Percentiles rank a stretch among this genome's conserved stretches.
phyloP scores from a whole-genome alignment of 2,113 vertebrate species.

The Rhinolophus sinicus region DNA sequence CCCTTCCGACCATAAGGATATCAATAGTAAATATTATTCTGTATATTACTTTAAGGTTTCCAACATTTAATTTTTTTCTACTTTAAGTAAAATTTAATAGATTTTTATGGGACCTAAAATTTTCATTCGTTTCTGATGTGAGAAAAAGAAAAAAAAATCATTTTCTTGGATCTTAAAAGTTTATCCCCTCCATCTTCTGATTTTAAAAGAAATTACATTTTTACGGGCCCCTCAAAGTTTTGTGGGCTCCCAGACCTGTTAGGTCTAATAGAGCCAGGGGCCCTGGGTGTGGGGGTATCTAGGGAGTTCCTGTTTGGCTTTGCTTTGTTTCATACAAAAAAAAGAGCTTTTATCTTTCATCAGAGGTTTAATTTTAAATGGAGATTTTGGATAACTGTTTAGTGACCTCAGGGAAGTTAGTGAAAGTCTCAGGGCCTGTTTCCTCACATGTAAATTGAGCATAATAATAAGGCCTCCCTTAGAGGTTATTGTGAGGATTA shows the following conservation, averaged over 20 bases:
- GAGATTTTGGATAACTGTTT: constrained; percentile 15
- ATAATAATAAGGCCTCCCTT: background rate
- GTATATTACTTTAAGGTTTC: background rate
- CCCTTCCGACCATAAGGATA: background rate
- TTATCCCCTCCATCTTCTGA: background rate
- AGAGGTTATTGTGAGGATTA: background rate
- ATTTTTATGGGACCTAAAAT: background rate
- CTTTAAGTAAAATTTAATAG: background rate
- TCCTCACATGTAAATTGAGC: constrained; percentile 8
- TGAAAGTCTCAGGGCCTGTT: background rate
- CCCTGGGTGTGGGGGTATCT: background rate
- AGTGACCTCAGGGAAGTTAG: constrained; percentile 28
- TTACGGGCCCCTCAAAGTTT: background rate
- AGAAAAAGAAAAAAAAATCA: background rate
- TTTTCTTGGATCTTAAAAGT: background rate
- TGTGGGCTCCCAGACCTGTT: accelerated
- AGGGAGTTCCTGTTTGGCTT: background rate
- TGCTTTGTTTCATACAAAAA: background rate
- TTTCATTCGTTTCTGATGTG: background rate
- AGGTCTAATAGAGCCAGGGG: background rate
- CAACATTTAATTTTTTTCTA: background rate
- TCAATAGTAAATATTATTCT: background rate
- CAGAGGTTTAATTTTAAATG: constrained; percentile 46
- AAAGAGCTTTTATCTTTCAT: constrained; percentile 25
- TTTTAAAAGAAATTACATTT: background rate